Percentiles rank a stretch among this genome's conserved stretches.
Evolutionary conservation across 2,888 invertebrate species (phyloP).

Genomic region (Aricia artaxerxes): DNA sequence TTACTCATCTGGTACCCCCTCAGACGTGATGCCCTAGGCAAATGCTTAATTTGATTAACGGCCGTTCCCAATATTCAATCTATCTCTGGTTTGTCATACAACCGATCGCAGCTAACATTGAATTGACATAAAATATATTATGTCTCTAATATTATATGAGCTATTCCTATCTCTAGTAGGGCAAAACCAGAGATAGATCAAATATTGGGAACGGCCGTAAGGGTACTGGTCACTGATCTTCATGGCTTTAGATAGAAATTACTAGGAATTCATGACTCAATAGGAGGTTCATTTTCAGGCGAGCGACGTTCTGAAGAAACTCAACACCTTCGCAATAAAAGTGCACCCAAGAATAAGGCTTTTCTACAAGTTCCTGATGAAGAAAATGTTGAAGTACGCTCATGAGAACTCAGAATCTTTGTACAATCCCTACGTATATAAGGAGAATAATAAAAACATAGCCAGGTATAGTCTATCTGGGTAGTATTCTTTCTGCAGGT

Average conservation of each 20-base stretch:
- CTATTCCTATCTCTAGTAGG: no score
- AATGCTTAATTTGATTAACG: no score
- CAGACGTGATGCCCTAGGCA: no score
- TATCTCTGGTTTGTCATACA: no score
- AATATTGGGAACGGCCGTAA: no score
- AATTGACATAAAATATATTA: no score
- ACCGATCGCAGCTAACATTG: no score
- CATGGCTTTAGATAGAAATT: neutral
- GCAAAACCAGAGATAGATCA: no score
- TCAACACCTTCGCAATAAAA: constrained; percentile 49
- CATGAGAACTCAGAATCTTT: constrained; percentile 48
- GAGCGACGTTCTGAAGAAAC: constrained; percentile 44
- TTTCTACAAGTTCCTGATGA: constrained; percentile 51
- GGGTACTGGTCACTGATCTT: neutral
- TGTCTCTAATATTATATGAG: no score
- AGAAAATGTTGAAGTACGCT: constrained; percentile 44
- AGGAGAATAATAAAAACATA: neutral
- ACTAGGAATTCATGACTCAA: neutral
- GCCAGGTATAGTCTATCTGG: neutral
- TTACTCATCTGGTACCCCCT: no score
- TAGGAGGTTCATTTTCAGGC: constrained; percentile 43
- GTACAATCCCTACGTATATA: constrained; percentile 48
- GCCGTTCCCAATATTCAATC: no score
- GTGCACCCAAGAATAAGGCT: constrained; percentile 54
- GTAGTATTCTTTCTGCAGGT: no score